phyloP scores from a whole-genome alignment of 2,113 vertebrate genomes.

The Apodemus sylvaticus region DNA sequence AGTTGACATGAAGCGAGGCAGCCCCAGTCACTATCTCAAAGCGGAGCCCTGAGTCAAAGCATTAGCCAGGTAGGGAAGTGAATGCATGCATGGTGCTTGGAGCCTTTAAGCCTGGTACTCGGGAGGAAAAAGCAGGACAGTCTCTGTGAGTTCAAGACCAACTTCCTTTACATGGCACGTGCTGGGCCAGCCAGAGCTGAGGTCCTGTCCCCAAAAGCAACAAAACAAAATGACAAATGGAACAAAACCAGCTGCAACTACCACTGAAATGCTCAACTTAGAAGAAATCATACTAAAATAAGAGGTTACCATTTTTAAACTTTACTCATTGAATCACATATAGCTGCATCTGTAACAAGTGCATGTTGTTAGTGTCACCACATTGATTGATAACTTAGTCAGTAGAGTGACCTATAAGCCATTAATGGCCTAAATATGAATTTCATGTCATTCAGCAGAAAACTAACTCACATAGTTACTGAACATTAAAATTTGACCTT shows the following conservation, averaged over 20 bases:
- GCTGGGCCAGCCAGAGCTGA: neutral
- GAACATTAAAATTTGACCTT: neutral
- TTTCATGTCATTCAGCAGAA: neutral
- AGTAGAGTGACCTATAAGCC: neutral
- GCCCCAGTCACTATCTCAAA: neutral
- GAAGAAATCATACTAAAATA: constrained; percentile 28
- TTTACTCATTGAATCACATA: neutral
- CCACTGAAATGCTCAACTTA: neutral
- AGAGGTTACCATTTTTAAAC: neutral
- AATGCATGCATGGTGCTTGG: neutral
- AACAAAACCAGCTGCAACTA: neutral
- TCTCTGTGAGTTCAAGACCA: neutral
- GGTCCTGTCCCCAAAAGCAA: neutral
- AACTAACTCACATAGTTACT: neutral
- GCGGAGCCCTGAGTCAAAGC: neutral
- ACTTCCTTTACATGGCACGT: neutral
- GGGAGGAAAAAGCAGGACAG: neutral
- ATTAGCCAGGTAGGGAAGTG: neutral
- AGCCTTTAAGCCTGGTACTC: neutral
- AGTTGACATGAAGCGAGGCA: neutral
- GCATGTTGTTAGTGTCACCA: neutral
- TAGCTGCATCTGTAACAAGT: neutral
- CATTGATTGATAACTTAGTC: constrained; percentile 27
- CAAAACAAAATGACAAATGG: neutral
- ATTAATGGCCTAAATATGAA: constrained; percentile 9